Evolutionary conservation across 2,888 invertebrate species (phyloP), one percentile per base, ranked within the genome.

Genomic region (Bruchidius siliquastri): DNA sequence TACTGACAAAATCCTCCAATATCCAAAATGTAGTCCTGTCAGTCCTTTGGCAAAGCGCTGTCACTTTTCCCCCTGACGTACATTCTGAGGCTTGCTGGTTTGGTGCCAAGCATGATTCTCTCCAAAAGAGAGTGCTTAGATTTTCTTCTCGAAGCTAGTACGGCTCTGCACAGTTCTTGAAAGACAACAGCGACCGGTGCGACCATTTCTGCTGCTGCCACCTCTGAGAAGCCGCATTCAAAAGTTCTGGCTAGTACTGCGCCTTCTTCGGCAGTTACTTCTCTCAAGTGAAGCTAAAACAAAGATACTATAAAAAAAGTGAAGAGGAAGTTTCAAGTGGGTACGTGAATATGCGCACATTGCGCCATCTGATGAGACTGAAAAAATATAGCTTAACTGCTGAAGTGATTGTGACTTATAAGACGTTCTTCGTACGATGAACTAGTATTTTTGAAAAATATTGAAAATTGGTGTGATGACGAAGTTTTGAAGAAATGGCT

Each of bases 31-130:
- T 21, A 18, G 4, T 26, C 20, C 71, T 74, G 71, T 88, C 88
- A 94, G 85, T 95, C 95, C 87, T 95, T 95, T 13, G 95, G 95
- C 79, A 96, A 87, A 32, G 95, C 94, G 83, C 94, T 95, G 83
- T 96, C 96, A 86, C 96, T 96, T 85, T 96, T 96, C 70, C 96
- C 96, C 74, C 96, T 89, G 20, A 92, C 93, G 85, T 96, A 96
- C 71, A 93, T 92, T 77, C 92, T 88, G 13, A 90, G 85, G 76
- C 92, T 90, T 0, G 90, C 90, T 1, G 90, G 90, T 85, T 92
- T 92, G 22, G 92, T 91, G 49, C 96, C 95, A 70, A 96, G 88
- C 93, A 96, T 95, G 8, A 68, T 68, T 75, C 96, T 88, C 82
- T 94, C 94, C 67, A 95, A 85, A 2, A 96, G 84, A 71, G 95